These are phyloP conservation scores for Epinephelus awoara DNA, from an alignment of 2,797 vertebrate genomes.

Conservation along the genomic window DNA sequence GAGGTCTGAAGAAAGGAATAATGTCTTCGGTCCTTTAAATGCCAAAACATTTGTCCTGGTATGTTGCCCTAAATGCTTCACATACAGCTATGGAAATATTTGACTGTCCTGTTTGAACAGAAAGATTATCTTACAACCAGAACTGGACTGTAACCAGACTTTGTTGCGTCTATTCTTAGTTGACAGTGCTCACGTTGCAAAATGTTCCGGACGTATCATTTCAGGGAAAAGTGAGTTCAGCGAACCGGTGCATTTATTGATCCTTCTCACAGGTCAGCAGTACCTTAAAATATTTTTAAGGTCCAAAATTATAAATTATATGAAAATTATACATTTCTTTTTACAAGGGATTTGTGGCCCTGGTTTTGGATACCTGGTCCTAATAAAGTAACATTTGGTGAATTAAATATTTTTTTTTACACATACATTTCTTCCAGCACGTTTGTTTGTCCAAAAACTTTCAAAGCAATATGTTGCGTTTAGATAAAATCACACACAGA, in stretches of 20 bases:
- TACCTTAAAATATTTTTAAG: not conserved
- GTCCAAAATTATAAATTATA: not conserved
- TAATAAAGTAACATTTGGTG: not conserved
- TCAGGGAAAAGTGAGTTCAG: conserved; percentile 32
- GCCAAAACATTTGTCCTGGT: not conserved
- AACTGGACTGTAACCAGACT: conserved; percentile 24
- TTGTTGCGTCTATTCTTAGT: conserved; percentile 64
- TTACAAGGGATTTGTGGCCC: not conserved
- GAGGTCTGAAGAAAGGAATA: conserved; percentile 12
- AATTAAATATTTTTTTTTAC: not conserved
- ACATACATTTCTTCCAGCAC: not conserved
- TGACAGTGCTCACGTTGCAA: conserved; percentile 30
- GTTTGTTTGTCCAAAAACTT: not conserved
- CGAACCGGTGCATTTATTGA: conserved; percentile 3
- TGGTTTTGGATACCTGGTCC: not conserved
- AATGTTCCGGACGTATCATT: conserved; percentile 21
- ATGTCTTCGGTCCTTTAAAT: not conserved
- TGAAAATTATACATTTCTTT: not conserved
- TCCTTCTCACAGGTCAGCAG: not conserved
- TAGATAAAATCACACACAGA: not conserved
- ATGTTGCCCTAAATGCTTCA: not conserved
- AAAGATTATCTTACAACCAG: conserved; percentile 13
- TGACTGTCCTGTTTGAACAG: conserved; percentile 46
- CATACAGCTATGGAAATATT: not conserved
- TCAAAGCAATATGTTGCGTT: not conserved